Evolutionary conservation across 1,140 invertebrate genomes (phyloP).

Genomic region (Aphidius gifuensis): DNA sequence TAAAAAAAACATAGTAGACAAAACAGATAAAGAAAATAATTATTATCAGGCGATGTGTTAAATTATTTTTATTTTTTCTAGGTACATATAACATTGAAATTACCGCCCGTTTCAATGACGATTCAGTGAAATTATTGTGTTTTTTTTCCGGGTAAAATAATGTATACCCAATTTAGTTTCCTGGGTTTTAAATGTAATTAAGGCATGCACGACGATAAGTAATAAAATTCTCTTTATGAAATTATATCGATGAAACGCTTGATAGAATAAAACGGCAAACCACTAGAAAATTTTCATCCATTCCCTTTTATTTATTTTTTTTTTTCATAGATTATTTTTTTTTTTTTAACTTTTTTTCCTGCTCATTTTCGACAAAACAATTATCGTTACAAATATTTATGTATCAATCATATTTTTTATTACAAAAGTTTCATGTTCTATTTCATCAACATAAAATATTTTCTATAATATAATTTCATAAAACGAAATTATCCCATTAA

Average conservation of each 20-base stretch:
- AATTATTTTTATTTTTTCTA: too few relatives aligned
- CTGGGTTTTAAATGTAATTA: slow-evolving; percentile 3
- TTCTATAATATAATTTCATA: too few relatives aligned
- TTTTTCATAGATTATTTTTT: not conserved
- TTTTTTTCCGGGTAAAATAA: not conserved
- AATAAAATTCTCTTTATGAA: not conserved
- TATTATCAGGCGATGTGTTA: too few relatives aligned
- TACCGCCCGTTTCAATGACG: too few relatives aligned
- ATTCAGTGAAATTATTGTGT: not conserved
- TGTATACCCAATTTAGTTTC: not conserved
- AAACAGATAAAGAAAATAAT: too few relatives aligned
- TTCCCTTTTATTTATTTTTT: too few relatives aligned
- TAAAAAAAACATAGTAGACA: too few relatives aligned
- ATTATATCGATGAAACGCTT: slow-evolving; percentile 8
- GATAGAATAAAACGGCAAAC: not conserved
- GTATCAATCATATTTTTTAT: too few relatives aligned
- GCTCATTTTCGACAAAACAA: slow-evolving; percentile 7
- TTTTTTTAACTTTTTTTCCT: not conserved
- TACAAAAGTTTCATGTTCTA: too few relatives aligned
- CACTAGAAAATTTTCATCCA: slow-evolving; percentile 3
- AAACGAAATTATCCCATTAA: not conserved
- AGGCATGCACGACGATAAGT: slow-evolving; percentile 12
- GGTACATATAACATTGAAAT: too few relatives aligned
- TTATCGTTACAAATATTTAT: slow-evolving; percentile 5
- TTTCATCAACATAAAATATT: too few relatives aligned